These are phyloP conservation scores for Ricordea florida DNA, from an alignment of 92 coral and sea anemone genomes.

Conservation along the genomic window DNA sequence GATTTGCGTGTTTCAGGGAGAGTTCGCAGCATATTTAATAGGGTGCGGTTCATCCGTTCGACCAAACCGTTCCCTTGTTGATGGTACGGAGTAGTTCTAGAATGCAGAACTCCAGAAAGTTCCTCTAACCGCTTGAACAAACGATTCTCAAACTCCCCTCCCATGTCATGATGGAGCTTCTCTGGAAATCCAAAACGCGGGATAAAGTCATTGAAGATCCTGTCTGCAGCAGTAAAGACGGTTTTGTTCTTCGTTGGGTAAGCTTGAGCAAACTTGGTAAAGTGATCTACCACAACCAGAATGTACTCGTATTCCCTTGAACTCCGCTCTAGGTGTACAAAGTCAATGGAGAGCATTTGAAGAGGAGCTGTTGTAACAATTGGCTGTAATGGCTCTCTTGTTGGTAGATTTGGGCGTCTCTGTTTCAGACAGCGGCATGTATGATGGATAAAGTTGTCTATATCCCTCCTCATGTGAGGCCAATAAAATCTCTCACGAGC, in stretches of 20 bases:
- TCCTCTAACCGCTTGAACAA: conserved; percentile 37
- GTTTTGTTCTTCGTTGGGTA: too few relatives aligned
- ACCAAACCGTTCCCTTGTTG: conserved; percentile 22
- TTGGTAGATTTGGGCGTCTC: too few relatives aligned
- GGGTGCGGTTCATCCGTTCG: conserved; percentile 42
- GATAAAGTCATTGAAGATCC: too few relatives aligned
- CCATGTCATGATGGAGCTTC: conserved; percentile 37
- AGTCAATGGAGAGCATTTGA: too few relatives aligned
- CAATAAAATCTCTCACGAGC: too few relatives aligned
- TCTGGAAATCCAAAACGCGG: too few relatives aligned
- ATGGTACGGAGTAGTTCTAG: conserved; percentile 42
- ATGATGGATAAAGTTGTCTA: conserved; percentile 33
- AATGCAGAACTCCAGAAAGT: conserved; percentile 31
- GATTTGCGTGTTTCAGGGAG: conserved; percentile 48
- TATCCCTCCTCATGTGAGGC: not conserved
- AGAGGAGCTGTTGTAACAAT: too few relatives aligned
- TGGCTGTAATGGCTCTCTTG: too few relatives aligned
- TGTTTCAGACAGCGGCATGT: too few relatives aligned
- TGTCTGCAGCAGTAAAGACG: too few relatives aligned
- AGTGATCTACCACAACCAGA: conserved; percentile 22
- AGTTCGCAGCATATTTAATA: conserved; percentile 50
- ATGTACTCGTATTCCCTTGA: conserved; percentile 33
- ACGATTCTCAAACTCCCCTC: conserved; percentile 43
- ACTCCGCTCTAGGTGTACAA: conserved; percentile 20
- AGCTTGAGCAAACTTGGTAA: too few relatives aligned